Evolutionary conservation across 2,888 invertebrate genomes (phyloP), one percentile per base, ranked within the genome.

Genomic region (Euproctis similis): DNA sequence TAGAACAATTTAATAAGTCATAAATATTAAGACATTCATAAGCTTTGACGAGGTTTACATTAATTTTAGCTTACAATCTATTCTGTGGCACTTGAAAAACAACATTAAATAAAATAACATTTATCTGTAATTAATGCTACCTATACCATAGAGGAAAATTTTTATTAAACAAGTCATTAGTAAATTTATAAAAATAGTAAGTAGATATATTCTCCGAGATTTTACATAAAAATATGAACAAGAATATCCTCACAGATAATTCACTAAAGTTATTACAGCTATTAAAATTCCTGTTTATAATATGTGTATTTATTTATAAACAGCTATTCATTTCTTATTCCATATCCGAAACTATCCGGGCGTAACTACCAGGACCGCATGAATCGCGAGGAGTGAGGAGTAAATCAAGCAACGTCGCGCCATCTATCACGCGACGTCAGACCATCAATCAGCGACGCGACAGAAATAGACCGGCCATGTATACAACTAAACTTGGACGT

Each of bases 391-490:
- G 66, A 64, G 74, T 60, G 45, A 62, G 59, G 57, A 71, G 76
- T 82, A 81, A 82, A 82, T 82, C 82, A 81, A 60, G 64, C 44
- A 50, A 44, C 66, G 63, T 46, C 57, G 52, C 42, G 43, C 60
- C 69, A 81, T 82, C 78, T 74, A 81, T 82, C 82, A 82, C 61
- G 74, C 49, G 49, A 48, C 59, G 65, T 50, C 59, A 61, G 49
- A 56, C 68, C 78, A 82, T 82, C 80, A 80, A 82, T 82, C 70
- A n/a, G 54, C 42, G 42, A 29, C 26, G 39, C 31, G 58, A 67
- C 77, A 54, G 68, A 75, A 81, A 82, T 82, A 82, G 78, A 62
- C 53, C 50, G 40, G 45, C 45, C 44, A 42, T 54, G 57, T 53
- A 50, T 51, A n/a, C n/a, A 48, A 54, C 57, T 56, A 54, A 62